Conservation (phyloP, 2,797 vertebrate genomes). For the Galagoides demidoff region DNA sequence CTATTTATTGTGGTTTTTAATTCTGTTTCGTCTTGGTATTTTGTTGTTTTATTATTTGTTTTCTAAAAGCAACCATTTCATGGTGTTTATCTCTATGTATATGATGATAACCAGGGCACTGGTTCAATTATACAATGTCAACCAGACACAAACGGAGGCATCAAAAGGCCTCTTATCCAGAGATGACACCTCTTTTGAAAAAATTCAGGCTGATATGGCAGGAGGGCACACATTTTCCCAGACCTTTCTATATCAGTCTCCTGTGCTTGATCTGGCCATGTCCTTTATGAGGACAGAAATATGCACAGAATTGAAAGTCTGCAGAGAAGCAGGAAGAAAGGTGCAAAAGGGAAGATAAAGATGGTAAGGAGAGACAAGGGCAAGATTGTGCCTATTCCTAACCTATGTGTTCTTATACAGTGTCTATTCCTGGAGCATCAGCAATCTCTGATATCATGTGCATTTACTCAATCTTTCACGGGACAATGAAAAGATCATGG, state of each 20-base stretch:
- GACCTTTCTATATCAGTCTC: neutral
- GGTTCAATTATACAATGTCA: neutral
- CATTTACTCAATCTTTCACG: neutral
- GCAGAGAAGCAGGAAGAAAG: neutral
- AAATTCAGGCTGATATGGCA: neutral
- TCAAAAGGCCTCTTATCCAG: neutral
- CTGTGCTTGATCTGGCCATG: neutral
- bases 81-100: neutral
- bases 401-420: neutral
- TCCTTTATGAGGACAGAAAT: neutral
- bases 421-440: neutral
- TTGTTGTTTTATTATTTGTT: constrained; percentile 25
- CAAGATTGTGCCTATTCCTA: neutral
- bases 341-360: neutral
- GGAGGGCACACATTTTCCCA: neutral
- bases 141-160: neutral
- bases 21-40: neutral
- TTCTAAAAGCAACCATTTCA: neutral
- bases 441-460: neutral
- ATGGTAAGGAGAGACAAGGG: neutral
- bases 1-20: neutral
- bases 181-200: neutral
- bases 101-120: neutral
- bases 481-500: neutral
- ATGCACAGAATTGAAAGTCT: neutral